Base-by-base conservation (phyloP, 2,888 invertebrate species). In the Pogonocherus hispidulus region DNA sequence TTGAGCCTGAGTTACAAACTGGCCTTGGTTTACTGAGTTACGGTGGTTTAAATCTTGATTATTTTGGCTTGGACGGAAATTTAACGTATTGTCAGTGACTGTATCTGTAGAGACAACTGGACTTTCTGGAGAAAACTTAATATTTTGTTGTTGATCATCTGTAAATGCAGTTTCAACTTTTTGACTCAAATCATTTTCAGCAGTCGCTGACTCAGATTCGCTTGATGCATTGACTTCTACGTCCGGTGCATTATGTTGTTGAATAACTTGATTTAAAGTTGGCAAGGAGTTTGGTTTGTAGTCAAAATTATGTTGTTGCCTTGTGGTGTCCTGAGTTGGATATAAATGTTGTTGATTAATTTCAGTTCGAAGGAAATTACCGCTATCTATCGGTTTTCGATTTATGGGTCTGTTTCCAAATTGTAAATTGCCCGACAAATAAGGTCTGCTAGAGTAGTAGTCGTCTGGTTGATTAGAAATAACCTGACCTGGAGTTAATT, bases 311-410 rank as follows among this genome's bases (percentile, higher is more conserved):
- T 18, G 8, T 19, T 32, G 19, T 22, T 37, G 20, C 5, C 20
- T 37, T 11, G n/a, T 4, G 0, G n/a, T 11, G 19, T 55, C 4
- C 19, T 55, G 55, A 11, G 37, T 41, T 55, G 49, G 62, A 67
- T 76, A 55, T 63, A 71, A 66, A 22, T 63, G 52, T 27, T 69
- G 67, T 47, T 69, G 68, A 16, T 37, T 51, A 41, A 65, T 51
- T 59, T 67, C 67, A 11, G 56, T 67, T 11, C 63, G 9, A 14
- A 67, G n/a, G 18, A 67, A 67, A 23, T 16, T 46, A 27, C 46
- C 62, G 41, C 60, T 66, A 22, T 54, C 37, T 20, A 49, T 20
- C 47, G 60, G 66, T 20, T 23, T 60, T 59, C n/a, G 16, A 22
- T 23, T 41, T 52, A 19, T 18, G 14, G 66, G 44, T 44, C 56